Base-by-base conservation (phyloP, 1,140 invertebrate genomes). In the Diachasmimorpha longicaudata region DNA sequence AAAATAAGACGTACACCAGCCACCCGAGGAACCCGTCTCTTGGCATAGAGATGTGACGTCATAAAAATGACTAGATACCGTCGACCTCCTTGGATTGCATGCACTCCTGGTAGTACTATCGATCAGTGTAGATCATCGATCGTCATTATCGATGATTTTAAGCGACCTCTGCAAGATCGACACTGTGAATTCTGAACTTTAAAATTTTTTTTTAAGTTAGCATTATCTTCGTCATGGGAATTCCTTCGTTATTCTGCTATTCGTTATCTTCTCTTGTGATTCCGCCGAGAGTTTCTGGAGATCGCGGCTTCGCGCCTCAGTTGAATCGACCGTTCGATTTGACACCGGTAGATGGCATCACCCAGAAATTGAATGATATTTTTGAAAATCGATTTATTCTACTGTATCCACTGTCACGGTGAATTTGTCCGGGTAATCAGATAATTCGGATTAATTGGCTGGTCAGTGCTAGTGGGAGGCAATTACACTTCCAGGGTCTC, bases 51-150 rank as follows among this genome's bases (percentile, higher is more conserved):
- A 42, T 39, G 55, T 72, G 71, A 72, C 71, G 71, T 72, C 71
- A 72, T 72, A 39, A 52, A 70, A 21, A 63, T 69, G 63, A 74
- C 39, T 68, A 46, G 36, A 70, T 77, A 72, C 52, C 66, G 37
- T 46, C 72, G 37, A 82, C 72, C 82, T 87, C 81, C 74, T 86
- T 79, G 68, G 36, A 31, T 48, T 70, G 81, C 77, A 66, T 87
- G 81, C 36, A 77, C 81, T 85, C 85, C 85, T 87, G 81, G 39
- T 84, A 76, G 21, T 75, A 77, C 83, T 85, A 87, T 87, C 85
- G 86, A 87, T 87, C 86, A 83, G 76, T 73, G 79, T 86, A 85
- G 86, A 87, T 87, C 86, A 87, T 87, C 81, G 84, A 87, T 86
- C 84, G 82, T 87, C 83, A 85, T 83, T 83, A 84, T 84, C 83